Percentiles rank a stretch among this genome's conserved stretches.
These are phyloP conservation scores for Rhyacophila brunnea DNA, from an alignment of 1,140 invertebrate species.

Conservation along the genomic window DNA sequence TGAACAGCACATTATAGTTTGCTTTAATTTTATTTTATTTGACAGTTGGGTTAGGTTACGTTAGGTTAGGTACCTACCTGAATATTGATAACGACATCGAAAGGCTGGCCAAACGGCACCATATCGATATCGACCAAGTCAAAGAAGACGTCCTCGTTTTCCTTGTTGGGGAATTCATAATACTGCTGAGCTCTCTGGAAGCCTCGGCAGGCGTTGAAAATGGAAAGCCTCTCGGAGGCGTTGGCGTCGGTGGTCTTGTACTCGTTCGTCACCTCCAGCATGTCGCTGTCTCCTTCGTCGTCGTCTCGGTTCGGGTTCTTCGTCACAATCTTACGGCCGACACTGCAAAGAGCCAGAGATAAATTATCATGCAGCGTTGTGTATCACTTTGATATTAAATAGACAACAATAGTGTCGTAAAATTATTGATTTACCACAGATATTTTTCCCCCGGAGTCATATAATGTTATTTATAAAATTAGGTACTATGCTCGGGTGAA, in stretches of 20 bases:
- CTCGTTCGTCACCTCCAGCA: constrained; percentile 65
- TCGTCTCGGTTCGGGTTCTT: constrained; percentile 63
- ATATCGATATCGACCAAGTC: constrained; percentile 67
- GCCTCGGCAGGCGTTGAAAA: constrained; percentile 64
- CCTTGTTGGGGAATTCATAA: constrained; percentile 57
- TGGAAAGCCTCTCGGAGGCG: constrained; percentile 60
- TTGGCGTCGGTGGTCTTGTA: constrained; percentile 73
- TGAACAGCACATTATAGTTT: too few relatives aligned
- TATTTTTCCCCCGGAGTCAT: too few relatives aligned
- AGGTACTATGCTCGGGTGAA: too few relatives aligned
- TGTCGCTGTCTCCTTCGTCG: constrained; percentile 63
- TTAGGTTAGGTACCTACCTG: constrained; percentile 45
- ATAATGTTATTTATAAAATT: too few relatives aligned
- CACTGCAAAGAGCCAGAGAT: too few relatives aligned
- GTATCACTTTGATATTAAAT: too few relatives aligned
- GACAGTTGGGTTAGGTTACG: too few relatives aligned
- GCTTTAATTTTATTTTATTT: too few relatives aligned
- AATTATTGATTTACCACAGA: too few relatives aligned
- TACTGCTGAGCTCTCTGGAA: constrained; percentile 59
- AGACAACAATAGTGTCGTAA: too few relatives aligned
- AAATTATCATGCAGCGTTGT: too few relatives aligned
- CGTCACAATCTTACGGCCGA: constrained; percentile 72
- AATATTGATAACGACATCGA: constrained; percentile 64
- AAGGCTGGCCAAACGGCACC: constrained; percentile 64
- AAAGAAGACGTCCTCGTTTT: constrained; percentile 64